Evolutionary conservation across 64 coral and sea anemone genomes (phyloP).

Genomic region (Dendronephthya gigantea): DNA sequence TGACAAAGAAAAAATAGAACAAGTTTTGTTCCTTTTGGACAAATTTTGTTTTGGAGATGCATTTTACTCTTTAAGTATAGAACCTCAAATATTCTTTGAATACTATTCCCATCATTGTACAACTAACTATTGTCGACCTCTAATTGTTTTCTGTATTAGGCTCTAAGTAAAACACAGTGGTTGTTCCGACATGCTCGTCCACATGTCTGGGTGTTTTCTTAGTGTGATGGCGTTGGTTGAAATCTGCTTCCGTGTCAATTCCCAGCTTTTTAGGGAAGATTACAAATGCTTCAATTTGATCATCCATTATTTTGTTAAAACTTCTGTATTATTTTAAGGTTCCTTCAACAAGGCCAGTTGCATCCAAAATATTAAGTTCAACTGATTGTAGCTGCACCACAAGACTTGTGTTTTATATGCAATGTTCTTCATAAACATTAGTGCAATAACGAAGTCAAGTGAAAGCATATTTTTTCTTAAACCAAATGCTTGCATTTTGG

Average conservation of each 20-base stretch:
- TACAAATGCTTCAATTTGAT: slow-evolving; percentile 14
- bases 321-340: neutral
- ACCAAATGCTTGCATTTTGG: slow-evolving; percentile 6
- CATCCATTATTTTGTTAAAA: slow-evolving; percentile 5
- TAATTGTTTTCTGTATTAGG: neutral
- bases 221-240: neutral
- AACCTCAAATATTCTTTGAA: too few species aligned
- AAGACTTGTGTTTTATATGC: slow-evolving; percentile 5
- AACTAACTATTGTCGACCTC: too few species aligned
- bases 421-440: too few species aligned
- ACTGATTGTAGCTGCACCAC: slow-evolving; percentile 7
- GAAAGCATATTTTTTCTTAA: too few species aligned
- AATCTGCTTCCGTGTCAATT: slow-evolving; percentile 2
- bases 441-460: too few species aligned
- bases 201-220: neutral
- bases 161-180: neutral
- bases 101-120: too few species aligned
- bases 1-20: too few species aligned
- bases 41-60: too few species aligned
- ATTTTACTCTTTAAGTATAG: too few species aligned
- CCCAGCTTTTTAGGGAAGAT: neutral
- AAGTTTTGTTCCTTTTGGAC: too few species aligned
- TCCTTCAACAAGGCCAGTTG: neutral
- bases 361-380: slow-evolving; percentile 13
- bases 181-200: neutral